A percentile compares a stretch with the other conserved stretches of the same genome.
phyloP scores from a whole-genome alignment of 2,888 invertebrate species.

The Pogonocherus hispidulus region DNA sequence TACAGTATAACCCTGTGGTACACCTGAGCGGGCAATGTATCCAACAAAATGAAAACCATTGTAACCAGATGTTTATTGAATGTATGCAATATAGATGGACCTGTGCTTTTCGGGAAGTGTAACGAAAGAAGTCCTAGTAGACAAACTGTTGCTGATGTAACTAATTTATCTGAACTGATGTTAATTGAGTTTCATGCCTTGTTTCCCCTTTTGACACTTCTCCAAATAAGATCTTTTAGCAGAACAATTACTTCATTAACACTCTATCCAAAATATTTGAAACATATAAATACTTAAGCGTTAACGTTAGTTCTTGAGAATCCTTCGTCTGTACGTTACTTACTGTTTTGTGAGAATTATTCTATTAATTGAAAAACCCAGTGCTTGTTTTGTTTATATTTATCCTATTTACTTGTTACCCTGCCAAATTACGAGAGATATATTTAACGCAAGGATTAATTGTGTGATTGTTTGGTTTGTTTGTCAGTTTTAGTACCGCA shows the following conservation, averaged over 20 bases:
- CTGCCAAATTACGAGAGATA: slow-evolving; percentile 13
- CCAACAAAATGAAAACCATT: no score
- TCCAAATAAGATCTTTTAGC: not conserved
- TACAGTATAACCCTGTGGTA: no score
- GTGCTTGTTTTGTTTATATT: not conserved
- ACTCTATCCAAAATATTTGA: not conserved
- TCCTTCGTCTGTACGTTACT: not conserved
- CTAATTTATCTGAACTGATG: no score
- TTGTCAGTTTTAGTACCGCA: slow-evolving; percentile 5
- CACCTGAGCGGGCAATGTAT: no score
- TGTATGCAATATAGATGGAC: no score
- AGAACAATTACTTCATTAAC: not conserved
- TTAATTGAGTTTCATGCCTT: no score
- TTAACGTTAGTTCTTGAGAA: not conserved
- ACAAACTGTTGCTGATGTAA: no score
- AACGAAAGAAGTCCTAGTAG: no score
- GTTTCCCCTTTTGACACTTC: not conserved
- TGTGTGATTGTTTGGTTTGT: slow-evolving; percentile 11
- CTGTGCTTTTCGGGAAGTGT: no score
- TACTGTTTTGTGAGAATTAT: not conserved
- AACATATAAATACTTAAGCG: not conserved
- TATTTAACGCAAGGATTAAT: slow-evolving; percentile 18
- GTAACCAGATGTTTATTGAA: no score
- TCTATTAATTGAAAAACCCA: slow-evolving; percentile 5
- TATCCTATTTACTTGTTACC: slow-evolving; percentile 11